Percentiles rank a stretch among this genome's conserved stretches.
Conservation (phyloP, 2,797 vertebrate genomes). For the Spinus pinus region DNA sequence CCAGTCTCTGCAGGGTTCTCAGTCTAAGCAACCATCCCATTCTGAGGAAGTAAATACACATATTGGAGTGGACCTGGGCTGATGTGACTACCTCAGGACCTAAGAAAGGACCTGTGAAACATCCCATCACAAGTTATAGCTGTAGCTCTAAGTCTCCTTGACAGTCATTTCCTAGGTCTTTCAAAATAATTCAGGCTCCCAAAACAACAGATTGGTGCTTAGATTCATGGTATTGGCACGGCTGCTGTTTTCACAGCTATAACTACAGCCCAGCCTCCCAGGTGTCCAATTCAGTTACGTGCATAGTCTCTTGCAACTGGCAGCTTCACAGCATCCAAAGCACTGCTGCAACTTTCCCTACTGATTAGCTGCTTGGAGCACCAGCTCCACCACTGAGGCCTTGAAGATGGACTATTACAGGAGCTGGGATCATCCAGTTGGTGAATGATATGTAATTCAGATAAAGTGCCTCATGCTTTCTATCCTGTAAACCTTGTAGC, state of each 20-base stretch:
- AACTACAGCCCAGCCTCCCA: constrained; percentile 31
- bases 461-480: background rate
- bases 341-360: background rate
- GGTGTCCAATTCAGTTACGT: constrained; percentile 34
- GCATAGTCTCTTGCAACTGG: background rate
- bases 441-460: background rate
- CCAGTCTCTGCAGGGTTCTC: background rate
- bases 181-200: constrained; percentile 21
- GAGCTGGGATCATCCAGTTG: background rate
- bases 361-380: background rate
- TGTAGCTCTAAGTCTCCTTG: background rate
- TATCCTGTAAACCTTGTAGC: background rate
- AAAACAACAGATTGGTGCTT: constrained; percentile 34
- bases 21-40: background rate
- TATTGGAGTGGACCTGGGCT: background rate
- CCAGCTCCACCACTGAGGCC: background rate
- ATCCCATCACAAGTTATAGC: background rate
- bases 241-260: constrained; percentile 45
- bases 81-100: background rate
- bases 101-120: background rate
- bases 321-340: background rate
- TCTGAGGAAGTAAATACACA: background rate
- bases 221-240: background rate
- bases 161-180: background rate
- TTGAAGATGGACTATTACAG: background rate